Evolutionary conservation across 1,140 invertebrate genomes (phyloP), one percentile per base, ranked within the genome.

Genomic region (Sinella curviseta): DNA sequence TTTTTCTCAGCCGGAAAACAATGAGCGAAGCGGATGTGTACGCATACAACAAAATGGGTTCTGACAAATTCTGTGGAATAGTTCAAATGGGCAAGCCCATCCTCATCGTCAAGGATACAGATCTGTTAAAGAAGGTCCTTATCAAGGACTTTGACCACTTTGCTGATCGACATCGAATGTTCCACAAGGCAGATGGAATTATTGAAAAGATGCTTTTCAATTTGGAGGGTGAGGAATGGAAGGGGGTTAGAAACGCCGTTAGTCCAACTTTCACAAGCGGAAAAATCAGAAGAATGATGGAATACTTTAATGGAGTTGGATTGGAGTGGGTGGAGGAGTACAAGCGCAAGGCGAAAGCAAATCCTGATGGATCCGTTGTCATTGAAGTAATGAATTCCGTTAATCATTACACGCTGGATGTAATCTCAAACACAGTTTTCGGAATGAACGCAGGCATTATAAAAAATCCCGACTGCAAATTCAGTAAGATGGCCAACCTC

Each of bases 201-300:
- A 1, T 70, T 1, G 24, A 33, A 12, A 31, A 70, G 12, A 33
- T 33, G 28, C n/a, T 70, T 4, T 14, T n/a, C 8, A 12, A 2
- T 33, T 30, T 70, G 28, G 14, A 30, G n/a, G 65, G 65, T 30
- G 65, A 70, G 2, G 65, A 70, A n/a, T 70, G 65, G 65, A 70
- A 70, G 31, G 65, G 65, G 8, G 65, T 70, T 2, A 30, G 65
- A 31, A n/a, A n/a, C n/a, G n/a, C n/a, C n/a, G n/a, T n/a, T n/a
- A n/a, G 57, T 26, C 57, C 57, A 26, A 60, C 57, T 26, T 60
- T 60, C 57, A 60, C 57, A n/a, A 17, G 8, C 8, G 57, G 57
- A 26, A 81, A 81, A 76, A 78, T 82, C 1, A 54, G 77, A 28
- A 16, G 77, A 20, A 78, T 82, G 80, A 70, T 70, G 74, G 33